Evolutionary conservation across 2,888 invertebrate genomes (phyloP), one percentile per base, ranked within the genome.

Genomic region (Drosophila testacea): DNA sequence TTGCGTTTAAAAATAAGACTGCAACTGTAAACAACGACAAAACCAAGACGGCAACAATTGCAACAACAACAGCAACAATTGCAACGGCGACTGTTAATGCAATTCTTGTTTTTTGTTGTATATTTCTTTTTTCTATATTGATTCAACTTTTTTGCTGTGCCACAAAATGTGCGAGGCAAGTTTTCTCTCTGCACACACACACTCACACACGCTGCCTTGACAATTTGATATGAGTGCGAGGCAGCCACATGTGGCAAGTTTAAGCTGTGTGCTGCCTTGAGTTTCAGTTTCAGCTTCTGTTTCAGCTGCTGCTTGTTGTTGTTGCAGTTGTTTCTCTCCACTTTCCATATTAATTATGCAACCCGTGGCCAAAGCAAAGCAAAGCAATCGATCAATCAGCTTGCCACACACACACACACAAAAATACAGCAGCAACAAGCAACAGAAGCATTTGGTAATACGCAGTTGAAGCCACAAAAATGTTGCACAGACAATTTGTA

Each of bases 321-420:
- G 54, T 16, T 41, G 30, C 22, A 42, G 32, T 22, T 54, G 54
- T 42, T 59, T 60, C 80, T 70, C 64, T 51, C 76, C 71, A 63
- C 81, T 69, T 79, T 77, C 75, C 86, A 79, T 77, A 85, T 84
- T 89, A 89, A 84, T 84, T 89, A 84, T 84, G 83, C 90, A 84
- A 84, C 71, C 70, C 67, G 77, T 65, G 66, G 69, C 79, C 61
- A 74, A 66, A 79, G 64, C 68, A 50, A 67, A 51, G 54, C 79
- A 81, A 67, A 51, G 54, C 79, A 81, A 83, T 84, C 83, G 88
- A 84, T 84, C 83, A 89, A 89, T 84, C 83, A 69, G 83, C 77
- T 82, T 88, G 86, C 83, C 85, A 73, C 84, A 77, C 72, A 69
- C 84, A 77, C 72, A 69, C 32, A 32, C 22, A 22, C 22, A 9